phyloP scores from a whole-genome alignment of 2,888 invertebrate species.

The Nomada fabriciana region DNA sequence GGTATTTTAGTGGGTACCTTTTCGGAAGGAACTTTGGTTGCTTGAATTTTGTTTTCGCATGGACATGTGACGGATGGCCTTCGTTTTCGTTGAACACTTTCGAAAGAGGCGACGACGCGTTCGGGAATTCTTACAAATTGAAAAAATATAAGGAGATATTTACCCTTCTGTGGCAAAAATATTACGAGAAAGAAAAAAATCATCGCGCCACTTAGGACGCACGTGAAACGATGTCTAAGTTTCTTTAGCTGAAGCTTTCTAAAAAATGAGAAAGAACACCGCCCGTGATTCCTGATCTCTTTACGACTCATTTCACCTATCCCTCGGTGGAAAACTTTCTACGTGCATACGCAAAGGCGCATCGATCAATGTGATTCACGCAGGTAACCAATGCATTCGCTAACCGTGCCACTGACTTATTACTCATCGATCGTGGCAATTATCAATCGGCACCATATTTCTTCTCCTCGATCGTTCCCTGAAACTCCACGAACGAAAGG shows the following conservation, averaged over 20 bases:
- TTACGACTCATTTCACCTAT: conserved; percentile 22
- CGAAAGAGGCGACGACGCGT: not conserved
- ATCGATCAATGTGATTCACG: conserved; percentile 12
- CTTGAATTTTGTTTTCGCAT: no score
- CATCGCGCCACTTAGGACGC: not conserved
- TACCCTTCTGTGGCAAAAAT: not conserved
- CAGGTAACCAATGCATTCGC: not conserved
- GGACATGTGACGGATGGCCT: no score
- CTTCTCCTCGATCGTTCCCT: not conserved
- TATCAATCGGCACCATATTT: conserved; percentile 23
- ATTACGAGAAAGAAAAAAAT: not conserved
- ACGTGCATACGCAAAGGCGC: not conserved
- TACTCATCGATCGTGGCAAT: conserved; percentile 40
- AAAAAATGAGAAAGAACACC: not conserved
- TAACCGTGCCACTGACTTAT: conserved; percentile 18
- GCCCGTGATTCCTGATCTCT: not conserved
- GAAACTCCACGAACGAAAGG: not conserved
- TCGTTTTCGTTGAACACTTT: not conserved
- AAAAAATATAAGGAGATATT: not conserved
- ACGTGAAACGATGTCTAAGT: not conserved
- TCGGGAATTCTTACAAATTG: no score
- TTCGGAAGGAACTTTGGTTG: no score
- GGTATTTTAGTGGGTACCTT: no score
- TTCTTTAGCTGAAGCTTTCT: not conserved
- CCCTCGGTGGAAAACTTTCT: conserved; percentile 22